These are phyloP conservation scores for Diabrotica undecimpunctata DNA, from an alignment of 1,140 invertebrate species.

Conservation along the genomic window DNA sequence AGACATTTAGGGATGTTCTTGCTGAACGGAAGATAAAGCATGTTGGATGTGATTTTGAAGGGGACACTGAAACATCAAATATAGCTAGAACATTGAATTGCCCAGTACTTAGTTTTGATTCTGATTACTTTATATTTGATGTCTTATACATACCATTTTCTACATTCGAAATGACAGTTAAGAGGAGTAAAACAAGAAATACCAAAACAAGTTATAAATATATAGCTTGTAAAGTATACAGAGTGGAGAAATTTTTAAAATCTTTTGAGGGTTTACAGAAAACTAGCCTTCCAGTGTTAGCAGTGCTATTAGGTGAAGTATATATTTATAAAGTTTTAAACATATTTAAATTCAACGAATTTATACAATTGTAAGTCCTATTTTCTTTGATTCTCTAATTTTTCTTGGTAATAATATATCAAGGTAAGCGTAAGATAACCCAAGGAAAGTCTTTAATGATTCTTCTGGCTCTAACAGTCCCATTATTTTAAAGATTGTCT, in stretches of 20 bases:
- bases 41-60: conserved; percentile 77
- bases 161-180: conserved; percentile 47
- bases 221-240: conserved; percentile 69
- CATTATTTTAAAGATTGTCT: no score
- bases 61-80: conserved; percentile 78
- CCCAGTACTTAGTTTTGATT: conserved; percentile 84
- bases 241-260: conserved; percentile 62
- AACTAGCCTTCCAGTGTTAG: conserved; percentile 69
- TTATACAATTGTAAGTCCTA: no score
- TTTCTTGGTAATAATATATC: no score
- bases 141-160: conserved; percentile 76
- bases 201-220: conserved; percentile 42
- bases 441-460: no score
- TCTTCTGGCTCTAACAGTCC: no score
- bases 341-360: no score
- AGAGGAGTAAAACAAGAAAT: conserved; percentile 24
- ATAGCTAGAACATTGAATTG: conserved; percentile 72
- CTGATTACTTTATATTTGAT: conserved; percentile 87
- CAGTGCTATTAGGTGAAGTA: conserved; percentile 64
- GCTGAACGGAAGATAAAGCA: conserved; percentile 60
- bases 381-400: no score
- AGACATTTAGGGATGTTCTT: conserved; percentile 69
- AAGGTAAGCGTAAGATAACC: no score
- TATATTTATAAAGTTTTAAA: no score
- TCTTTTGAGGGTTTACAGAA: conserved; percentile 63